phyloP scores from a whole-genome alignment of 2,797 vertebrate genomes.

The Microhierax caerulescens region DNA sequence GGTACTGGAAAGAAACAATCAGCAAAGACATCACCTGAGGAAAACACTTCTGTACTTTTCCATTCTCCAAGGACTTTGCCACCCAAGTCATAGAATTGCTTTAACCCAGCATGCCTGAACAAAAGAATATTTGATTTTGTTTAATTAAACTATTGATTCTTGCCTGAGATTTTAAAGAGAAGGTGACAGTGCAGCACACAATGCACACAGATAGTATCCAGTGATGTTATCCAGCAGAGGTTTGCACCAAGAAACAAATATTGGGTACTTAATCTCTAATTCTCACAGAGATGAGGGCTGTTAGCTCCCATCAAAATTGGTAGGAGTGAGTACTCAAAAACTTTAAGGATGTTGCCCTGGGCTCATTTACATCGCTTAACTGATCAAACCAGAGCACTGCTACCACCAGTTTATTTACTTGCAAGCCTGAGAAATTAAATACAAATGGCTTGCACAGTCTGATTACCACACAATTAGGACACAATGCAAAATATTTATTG shows the following conservation, averaged over 20 bases:
- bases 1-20: neutral
- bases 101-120: neutral
- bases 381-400: neutral
- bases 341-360: neutral
- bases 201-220: neutral
- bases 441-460: neutral
- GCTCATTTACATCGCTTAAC: neutral
- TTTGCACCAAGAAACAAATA: neutral
- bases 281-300: neutral
- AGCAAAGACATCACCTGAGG: neutral
- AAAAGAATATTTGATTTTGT: neutral
- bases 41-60: neutral
- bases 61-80: neutral
- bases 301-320: neutral
- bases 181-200: neutral
- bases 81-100: neutral
- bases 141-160: neutral
- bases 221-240: neutral
- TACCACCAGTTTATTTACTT: neutral
- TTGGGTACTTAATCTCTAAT: neutral
- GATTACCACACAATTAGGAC: neutral
- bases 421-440: neutral
- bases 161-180: neutral
- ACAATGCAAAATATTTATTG: neutral
- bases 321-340: neutral